These are phyloP conservation scores for Catharus bicknelli DNA, from an alignment of 2,113 vertebrate species.

Conservation along the genomic window DNA sequence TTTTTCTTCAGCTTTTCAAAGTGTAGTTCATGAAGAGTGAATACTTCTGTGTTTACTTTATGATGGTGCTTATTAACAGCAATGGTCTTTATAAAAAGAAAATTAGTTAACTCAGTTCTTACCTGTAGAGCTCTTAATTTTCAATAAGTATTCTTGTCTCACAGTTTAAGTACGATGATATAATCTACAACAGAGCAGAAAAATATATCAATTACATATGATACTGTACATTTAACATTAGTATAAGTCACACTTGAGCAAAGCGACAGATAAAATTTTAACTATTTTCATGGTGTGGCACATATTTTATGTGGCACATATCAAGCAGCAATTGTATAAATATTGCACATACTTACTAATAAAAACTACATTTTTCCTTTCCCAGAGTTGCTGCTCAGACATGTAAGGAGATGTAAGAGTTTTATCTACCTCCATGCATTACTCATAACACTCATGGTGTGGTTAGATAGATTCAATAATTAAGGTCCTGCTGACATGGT, in stretches of 20 bases:
- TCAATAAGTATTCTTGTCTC: not conserved
- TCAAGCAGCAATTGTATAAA: not conserved
- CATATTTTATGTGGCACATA: not conserved
- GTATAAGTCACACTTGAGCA: not conserved
- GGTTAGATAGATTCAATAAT: slow-evolving; percentile 1
- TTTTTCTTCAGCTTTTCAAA: not conserved
- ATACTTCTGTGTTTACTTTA: not conserved
- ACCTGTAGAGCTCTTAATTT: not conserved
- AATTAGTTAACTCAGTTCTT: not conserved
- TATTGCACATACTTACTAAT: not conserved
- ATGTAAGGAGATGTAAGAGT: not conserved
- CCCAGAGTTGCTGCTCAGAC: not conserved
- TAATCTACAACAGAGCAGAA: slow-evolving; percentile 44
- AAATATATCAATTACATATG: not conserved
- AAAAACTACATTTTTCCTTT: not conserved
- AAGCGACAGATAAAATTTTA: not conserved
- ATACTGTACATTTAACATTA: not conserved
- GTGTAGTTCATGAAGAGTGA: not conserved
- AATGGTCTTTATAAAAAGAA: not conserved
- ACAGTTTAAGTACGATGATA: not conserved
- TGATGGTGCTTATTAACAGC: not conserved
- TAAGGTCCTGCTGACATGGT: not conserved
- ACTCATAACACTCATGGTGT: not conserved
- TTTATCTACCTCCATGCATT: not conserved
- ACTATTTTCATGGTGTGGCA: not conserved